Conservation (phyloP, 1,140 invertebrate genomes). For the Eciton burchellii region DNA sequence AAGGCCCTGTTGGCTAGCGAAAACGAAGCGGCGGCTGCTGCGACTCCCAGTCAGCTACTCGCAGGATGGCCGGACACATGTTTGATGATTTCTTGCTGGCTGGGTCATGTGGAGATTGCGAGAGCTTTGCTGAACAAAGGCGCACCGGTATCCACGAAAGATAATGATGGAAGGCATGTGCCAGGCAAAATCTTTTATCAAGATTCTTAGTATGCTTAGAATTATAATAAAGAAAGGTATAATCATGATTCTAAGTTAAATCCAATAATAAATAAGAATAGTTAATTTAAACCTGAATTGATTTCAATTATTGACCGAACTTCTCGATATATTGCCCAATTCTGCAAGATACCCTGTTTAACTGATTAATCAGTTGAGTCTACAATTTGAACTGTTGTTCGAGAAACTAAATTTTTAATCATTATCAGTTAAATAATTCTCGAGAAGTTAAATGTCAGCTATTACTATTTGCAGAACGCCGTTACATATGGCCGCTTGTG, state of each 20-base stretch:
- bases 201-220: too few species aligned
- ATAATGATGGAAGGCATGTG: constrained; percentile 81
- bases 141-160: constrained; percentile 74
- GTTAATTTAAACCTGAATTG: too few species aligned
- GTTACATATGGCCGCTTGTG: constrained; percentile 91
- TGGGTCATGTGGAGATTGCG: constrained; percentile 78
- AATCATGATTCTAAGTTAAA: too few species aligned
- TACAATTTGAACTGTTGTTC: not conserved
- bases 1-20: constrained; percentile 73
- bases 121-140: constrained; percentile 76
- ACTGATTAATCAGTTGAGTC: not conserved
- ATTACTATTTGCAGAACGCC: constrained; percentile 86
- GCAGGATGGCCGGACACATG: constrained; percentile 81
- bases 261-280: too few species aligned
- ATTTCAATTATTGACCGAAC: not conserved
- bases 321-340: not conserved
- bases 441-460: too few species aligned
- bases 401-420: too few species aligned
- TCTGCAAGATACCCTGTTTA: not conserved
- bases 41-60: constrained; percentile 72
- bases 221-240: too few species aligned
- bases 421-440: too few species aligned
- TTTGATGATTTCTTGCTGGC: constrained; percentile 80
- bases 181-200: too few species aligned
- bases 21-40: constrained; percentile 69